Evolutionary conservation across 2,113 vertebrate genomes (phyloP).

Genomic region (Charadrius vociferus): DNA sequence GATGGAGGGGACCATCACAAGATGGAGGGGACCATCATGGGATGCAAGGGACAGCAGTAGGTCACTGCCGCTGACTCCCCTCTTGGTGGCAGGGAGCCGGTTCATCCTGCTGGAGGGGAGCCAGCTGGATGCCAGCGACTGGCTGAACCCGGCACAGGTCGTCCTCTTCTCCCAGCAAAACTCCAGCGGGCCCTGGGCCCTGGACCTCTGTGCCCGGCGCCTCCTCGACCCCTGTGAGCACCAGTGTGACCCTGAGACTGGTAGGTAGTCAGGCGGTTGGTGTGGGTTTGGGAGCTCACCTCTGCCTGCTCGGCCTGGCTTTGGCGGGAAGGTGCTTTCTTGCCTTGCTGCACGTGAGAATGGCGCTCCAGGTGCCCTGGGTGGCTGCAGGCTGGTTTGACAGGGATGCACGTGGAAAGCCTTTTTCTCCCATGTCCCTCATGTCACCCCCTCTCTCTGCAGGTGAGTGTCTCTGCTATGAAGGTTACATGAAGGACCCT

Average conservation of each 20-base stretch:
- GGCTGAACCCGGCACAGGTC: conserved; percentile 97
- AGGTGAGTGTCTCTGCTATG: conserved; percentile 96
- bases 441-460: not conserved
- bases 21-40: not conserved
- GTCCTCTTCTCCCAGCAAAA: conserved; percentile 96
- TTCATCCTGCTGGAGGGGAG: conserved; percentile 96
- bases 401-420: not conserved
- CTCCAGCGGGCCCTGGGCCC: conserved; percentile 94
- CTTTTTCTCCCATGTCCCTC: not conserved
- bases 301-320: not conserved
- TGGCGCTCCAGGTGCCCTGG: fast-evolving
- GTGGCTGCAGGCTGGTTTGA: not conserved
- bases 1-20: not conserved
- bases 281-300: not conserved
- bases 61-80: not conserved
- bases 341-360: fast-evolving
- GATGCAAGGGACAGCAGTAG: not conserved
- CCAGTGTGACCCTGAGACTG: conserved; percentile 94
- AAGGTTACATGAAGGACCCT: conserved; percentile 97
- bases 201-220: conserved; percentile 92
- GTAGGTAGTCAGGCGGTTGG: conserved; percentile 52
- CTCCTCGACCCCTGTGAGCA: conserved; percentile 97
- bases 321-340: not conserved
- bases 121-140: conserved; percentile 94
- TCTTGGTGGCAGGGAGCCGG: conserved; percentile 82